A percentile compares a stretch with the other conserved stretches of the same genome.
phyloP scores from a whole-genome alignment of 2,797 vertebrate genomes.

The Psittacula echo region DNA sequence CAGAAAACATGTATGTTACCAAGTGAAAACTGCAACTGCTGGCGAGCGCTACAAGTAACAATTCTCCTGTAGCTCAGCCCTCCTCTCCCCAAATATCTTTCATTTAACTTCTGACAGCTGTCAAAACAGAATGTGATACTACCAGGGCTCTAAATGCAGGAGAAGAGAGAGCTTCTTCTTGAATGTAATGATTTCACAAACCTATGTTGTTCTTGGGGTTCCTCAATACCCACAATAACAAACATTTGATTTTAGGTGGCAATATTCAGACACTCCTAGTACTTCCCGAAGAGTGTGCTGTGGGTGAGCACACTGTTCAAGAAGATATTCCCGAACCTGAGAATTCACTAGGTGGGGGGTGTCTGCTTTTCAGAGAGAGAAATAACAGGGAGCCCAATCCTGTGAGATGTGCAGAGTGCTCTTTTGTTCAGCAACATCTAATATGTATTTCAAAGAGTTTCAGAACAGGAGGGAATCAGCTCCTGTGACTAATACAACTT shows the following conservation, averaged over 20 bases:
- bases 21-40: neutral
- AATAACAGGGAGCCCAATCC: neutral
- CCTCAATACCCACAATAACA: neutral
- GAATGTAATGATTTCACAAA: neutral
- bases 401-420: neutral
- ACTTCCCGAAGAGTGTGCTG: neutral
- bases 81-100: constrained; percentile 4
- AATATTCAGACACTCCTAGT: neutral
- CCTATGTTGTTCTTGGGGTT: neutral
- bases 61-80: neutral
- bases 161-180: neutral
- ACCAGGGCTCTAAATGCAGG: neutral
- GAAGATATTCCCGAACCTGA: neutral
- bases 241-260: neutral
- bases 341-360: neutral
- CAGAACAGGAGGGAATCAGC: neutral
- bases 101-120: constrained; percentile 56
- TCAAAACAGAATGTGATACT: constrained; percentile 54
- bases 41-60: neutral
- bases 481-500: neutral
- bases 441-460: neutral
- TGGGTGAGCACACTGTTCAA: neutral
- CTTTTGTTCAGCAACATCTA: neutral
- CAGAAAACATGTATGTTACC: neutral
- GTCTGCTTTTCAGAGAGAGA: neutral